Percentiles rank a stretch among this genome's conserved stretches.
phyloP scores from a whole-genome alignment of 2,113 vertebrate species.

The Sinocyclocheilus rhinocerous region DNA sequence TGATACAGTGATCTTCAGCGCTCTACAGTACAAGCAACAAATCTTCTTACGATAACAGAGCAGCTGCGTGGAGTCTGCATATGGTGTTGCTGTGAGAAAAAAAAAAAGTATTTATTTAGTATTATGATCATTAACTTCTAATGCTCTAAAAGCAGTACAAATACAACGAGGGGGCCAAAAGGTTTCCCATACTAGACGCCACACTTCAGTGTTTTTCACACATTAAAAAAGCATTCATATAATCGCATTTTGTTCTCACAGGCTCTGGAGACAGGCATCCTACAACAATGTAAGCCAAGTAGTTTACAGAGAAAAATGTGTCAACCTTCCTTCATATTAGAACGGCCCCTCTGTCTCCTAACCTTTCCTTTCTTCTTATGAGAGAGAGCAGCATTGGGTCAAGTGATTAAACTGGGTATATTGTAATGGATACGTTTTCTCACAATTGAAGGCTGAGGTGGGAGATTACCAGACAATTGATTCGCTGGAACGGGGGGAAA shows the following conservation, averaged over 20 bases:
- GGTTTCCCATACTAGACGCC: background rate
- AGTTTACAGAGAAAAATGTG: slow-evolving; percentile 51
- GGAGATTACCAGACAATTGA: slow-evolving; percentile 93
- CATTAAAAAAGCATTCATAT: slow-evolving; percentile 7
- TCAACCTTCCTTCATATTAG: slow-evolving; percentile 55
- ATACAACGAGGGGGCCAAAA: background rate
- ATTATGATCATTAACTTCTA: background rate
- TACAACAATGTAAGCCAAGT: slow-evolving; percentile 51
- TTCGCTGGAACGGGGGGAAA: slow-evolving; percentile 83
- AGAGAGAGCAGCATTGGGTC: slow-evolving; percentile 73
- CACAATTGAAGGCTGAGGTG: slow-evolving; percentile 85
- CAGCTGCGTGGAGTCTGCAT: background rate
- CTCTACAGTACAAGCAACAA: slow-evolving; percentile 34
- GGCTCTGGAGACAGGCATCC: slow-evolving; percentile 36
- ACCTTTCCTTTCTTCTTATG: slow-evolving; percentile 70
- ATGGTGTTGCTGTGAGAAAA: background rate
- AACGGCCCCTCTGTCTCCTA: slow-evolving; percentile 53
- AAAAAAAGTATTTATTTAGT: background rate
- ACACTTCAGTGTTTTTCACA: background rate
- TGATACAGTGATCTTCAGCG: slow-evolving; percentile 47
- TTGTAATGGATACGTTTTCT: slow-evolving; percentile 77
- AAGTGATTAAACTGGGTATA: slow-evolving; percentile 66
- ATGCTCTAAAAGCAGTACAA: background rate
- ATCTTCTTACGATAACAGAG: slow-evolving; percentile 22
- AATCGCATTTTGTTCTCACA: slow-evolving; percentile 34